These are phyloP conservation scores for Bagarius yarrelli DNA, from an alignment of 2,113 vertebrate genomes.

Conservation along the genomic window DNA sequence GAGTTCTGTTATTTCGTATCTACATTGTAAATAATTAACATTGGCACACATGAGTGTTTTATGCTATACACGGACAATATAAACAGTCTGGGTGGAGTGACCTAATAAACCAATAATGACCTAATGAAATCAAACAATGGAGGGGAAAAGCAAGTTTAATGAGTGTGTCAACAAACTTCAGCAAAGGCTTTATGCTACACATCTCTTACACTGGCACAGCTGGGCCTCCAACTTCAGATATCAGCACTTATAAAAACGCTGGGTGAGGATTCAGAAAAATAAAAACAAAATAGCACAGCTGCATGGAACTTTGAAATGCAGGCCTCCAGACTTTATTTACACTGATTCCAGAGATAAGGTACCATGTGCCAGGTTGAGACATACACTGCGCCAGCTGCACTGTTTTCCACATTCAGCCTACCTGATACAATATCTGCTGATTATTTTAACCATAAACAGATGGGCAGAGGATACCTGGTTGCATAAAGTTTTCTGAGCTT, in stretches of 20 bases:
- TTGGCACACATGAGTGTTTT: constrained; percentile 58
- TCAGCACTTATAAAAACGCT: constrained; percentile 43
- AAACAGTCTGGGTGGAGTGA: constrained; percentile 59
- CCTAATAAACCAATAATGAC: constrained; percentile 51
- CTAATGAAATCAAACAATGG: constrained; percentile 61
- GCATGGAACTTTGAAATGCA: constrained; percentile 33
- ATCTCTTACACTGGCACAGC: constrained; percentile 58
- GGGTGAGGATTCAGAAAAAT: constrained; percentile 42
- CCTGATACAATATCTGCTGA: constrained; percentile 37
- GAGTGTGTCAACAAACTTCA: constrained; percentile 44
- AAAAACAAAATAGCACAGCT: constrained; percentile 32
- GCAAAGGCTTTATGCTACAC: constrained; percentile 46
- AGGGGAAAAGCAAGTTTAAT: constrained; percentile 22
- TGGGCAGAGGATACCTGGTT: constrained; percentile 43
- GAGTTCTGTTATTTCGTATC: constrained; percentile 50
- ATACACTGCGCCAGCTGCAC: not conserved
- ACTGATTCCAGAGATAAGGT: constrained; percentile 39
- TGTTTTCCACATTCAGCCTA: constrained; percentile 8
- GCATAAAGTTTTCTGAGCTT: constrained; percentile 52
- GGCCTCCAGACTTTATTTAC: constrained; percentile 43
- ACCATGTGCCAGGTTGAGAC: not conserved
- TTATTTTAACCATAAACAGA: constrained; percentile 43
- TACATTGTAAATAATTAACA: constrained; percentile 64
- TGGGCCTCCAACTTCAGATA: constrained; percentile 49
- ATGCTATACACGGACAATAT: constrained; percentile 59